phyloP scores from a whole-genome alignment of 1,140 invertebrate species.

The Coptotermes formosanus region DNA sequence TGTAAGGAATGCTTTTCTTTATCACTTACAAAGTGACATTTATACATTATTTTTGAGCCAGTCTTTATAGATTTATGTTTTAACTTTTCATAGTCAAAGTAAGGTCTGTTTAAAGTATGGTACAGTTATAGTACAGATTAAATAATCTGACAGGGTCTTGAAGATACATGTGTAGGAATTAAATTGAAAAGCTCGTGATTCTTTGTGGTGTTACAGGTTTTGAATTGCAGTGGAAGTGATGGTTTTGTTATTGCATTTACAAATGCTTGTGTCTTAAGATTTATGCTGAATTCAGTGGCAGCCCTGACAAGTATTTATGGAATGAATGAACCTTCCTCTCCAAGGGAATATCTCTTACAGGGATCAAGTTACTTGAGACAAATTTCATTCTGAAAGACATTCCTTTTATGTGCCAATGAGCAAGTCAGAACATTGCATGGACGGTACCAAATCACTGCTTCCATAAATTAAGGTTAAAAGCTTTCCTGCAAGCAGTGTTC shows the following conservation, averaged over 20 bases:
- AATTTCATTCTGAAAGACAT: not conserved
- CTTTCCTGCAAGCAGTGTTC: not conserved
- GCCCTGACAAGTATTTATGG: not conserved
- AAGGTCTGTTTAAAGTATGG: not conserved
- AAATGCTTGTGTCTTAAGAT: not conserved
- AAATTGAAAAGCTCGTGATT: not conserved
- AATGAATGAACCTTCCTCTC: too few relatives aligned
- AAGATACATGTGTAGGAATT: not conserved
- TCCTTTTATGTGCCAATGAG: not conserved
- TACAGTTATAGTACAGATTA: not conserved
- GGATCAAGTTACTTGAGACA: too few relatives aligned
- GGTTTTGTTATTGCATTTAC: slow-evolving; percentile 6
- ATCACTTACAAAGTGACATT: not conserved
- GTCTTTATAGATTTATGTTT: not conserved
- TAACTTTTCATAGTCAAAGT: not conserved
- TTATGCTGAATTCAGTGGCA: not conserved
- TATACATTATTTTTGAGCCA: not conserved
- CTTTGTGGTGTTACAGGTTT: not conserved
- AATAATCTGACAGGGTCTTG: not conserved
- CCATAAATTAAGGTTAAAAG: not conserved
- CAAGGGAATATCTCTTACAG: too few relatives aligned
- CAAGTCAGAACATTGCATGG: not conserved
- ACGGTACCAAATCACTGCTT: not conserved
- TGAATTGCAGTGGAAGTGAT: not conserved
- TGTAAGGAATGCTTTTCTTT: not conserved